phyloP scores from a whole-genome alignment of 2,113 vertebrate species.

The Apteryx mantelli region DNA sequence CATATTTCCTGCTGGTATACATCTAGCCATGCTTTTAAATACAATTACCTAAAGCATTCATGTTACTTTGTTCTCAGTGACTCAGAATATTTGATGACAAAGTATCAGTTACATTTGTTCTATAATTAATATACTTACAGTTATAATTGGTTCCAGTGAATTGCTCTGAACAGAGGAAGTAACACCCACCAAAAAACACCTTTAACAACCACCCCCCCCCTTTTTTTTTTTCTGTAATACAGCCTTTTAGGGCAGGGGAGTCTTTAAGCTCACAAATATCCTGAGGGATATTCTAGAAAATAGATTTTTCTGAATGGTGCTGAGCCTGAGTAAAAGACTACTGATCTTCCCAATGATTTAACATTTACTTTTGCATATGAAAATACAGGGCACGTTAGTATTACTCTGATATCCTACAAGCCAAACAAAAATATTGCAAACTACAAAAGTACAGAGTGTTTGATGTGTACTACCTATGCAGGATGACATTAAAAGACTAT shows the following conservation, averaged over 20 bases:
- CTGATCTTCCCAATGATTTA: background rate
- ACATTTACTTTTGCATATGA: background rate
- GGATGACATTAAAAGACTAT: background rate
- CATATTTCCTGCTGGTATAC: background rate
- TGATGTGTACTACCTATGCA: background rate
- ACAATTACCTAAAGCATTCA: background rate
- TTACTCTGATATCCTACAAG: background rate
- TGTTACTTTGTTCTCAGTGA: background rate
- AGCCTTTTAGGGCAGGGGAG: background rate
- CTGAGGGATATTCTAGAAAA: background rate
- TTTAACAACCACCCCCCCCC: background rate
- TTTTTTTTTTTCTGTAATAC: background rate
- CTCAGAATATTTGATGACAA: background rate
- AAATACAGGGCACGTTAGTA: background rate
- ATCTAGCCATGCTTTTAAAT: background rate
- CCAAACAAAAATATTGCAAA: background rate
- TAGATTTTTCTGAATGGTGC: background rate
- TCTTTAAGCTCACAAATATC: background rate
- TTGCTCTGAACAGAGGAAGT: background rate
- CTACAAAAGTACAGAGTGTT: background rate
- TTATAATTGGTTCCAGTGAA: background rate
- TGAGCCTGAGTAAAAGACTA: background rate
- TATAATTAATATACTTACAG: background rate
- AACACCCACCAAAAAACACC: background rate
- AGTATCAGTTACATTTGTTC: background rate